Evolutionary conservation across 1,140 invertebrate species (phyloP).

Genomic region (Aphis craccivora): DNA sequence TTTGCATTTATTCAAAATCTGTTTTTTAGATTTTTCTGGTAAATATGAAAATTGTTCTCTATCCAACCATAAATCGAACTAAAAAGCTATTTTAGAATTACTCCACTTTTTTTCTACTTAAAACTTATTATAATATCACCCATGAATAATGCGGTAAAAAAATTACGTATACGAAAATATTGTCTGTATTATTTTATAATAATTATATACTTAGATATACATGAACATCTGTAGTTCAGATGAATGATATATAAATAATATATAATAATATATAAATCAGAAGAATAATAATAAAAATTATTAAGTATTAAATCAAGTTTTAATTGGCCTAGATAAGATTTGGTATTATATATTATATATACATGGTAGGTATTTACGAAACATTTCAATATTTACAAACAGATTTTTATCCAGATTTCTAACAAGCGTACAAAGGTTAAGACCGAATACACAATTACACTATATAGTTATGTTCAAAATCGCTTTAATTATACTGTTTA

Average conservation of each 20-base stretch:
- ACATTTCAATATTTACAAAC: neutral
- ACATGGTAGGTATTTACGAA: neutral
- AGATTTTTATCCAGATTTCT: neutral
- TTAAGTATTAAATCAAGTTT: neutral
- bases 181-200: too few species aligned
- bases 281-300: neutral
- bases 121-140: neutral
- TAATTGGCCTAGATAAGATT: neutral
- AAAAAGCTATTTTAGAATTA: neutral
- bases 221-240: too few species aligned
- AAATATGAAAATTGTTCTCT: neutral
- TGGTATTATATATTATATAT: neutral
- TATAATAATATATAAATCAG: too few species aligned
- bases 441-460: neutral
- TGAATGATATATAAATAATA: too few species aligned
- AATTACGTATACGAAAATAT: too few species aligned
- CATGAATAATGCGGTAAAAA: neutral
- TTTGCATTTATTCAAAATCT: neutral
- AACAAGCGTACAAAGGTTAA: neutral
- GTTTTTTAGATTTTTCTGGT: neutral
- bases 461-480: neutral
- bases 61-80: neutral
- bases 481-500: constrained; percentile 1
- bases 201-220: too few species aligned
- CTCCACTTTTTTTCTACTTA: neutral